Evolutionary conservation across 2,888 invertebrate genomes (phyloP), one percentile per base, ranked within the genome.

Genomic region (Synanthedon myopaeformis): DNA sequence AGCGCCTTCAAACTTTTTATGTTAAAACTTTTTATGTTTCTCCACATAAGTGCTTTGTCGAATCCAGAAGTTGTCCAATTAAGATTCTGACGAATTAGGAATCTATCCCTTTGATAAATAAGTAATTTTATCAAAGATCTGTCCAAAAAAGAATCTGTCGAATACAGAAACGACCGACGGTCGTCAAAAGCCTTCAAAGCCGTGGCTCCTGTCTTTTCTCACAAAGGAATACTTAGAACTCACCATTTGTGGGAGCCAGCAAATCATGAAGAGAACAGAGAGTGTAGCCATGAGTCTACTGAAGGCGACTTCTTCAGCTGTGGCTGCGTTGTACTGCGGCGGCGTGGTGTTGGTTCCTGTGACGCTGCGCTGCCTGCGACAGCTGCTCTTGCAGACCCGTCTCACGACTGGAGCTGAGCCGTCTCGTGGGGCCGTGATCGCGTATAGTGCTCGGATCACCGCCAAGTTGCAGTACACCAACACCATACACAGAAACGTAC

Each of bases 191-290:
- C 23, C 23, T 23, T 23, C 1, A 19, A 19, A 19, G 19, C 19
- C 19, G 19, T 19, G 19, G 5, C 8, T 10, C 10, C 35, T 35
- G 35, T 6, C 3, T 35, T 10, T 8, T 35, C 35, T 8, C 28
- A 28, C 6, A 10, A 35, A 35, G 35, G 8, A 35, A 35, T 35
- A 10, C 3, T 10, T 35, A 3, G 2, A 10, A 35, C 87, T 89
- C 71, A 96, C 96, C 93, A 96, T 92, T 79, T 95, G 95, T 23
- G 96, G 96, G 82, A 94, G 89, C 96, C 96, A 96, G 79, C 95
- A 96, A 49, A 93, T 82, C 67, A 95, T 92, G 75, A 95, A 96
- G 35, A 94, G 91, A 59, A 95, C 90, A 59, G 95, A 94, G 49
- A 96, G 89, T 52, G 92, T 90, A 1, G 93, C 93, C 96, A 96